A percentile compares a stretch with the other conserved stretches of the same genome.
These are phyloP conservation scores for Notospermus geniculatus DNA, from an alignment of 1,140 invertebrate genomes.

Conservation along the genomic window DNA sequence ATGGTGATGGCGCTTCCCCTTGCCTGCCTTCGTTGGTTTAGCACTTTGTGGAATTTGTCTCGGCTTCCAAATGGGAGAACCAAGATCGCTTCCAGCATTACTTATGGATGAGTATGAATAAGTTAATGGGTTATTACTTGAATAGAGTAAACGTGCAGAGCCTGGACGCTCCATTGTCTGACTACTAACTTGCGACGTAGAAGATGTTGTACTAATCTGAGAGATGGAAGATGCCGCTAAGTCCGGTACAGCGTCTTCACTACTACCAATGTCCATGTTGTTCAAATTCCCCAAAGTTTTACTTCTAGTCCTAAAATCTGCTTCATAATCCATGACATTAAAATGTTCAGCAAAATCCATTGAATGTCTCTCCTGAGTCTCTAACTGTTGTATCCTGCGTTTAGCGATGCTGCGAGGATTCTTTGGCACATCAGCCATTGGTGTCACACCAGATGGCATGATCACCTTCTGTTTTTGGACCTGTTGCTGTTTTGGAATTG, in stretches of 20 bases:
- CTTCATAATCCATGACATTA: slow-evolving; percentile 63
- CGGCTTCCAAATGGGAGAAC: slow-evolving; percentile 88
- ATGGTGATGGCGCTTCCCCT: slow-evolving; percentile 21
- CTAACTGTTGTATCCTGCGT: slow-evolving; percentile 55
- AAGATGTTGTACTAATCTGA: slow-evolving; percentile 80
- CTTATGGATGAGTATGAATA: slow-evolving; percentile 67
- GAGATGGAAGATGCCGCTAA: slow-evolving; percentile 58
- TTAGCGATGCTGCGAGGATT: slow-evolving; percentile 63
- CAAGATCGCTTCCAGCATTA: slow-evolving; percentile 59
- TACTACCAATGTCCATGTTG: slow-evolving; percentile 62
- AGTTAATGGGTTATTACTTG: slow-evolving; percentile 85
- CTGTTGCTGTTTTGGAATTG: slow-evolving; percentile 25
- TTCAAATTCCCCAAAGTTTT: slow-evolving; percentile 80
- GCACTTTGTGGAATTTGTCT: slow-evolving; percentile 46
- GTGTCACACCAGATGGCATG: slow-evolving; percentile 35
- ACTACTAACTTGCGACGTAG: slow-evolving; percentile 81
- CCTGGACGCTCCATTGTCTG: slow-evolving; percentile 69
- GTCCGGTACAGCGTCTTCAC: slow-evolving; percentile 78
- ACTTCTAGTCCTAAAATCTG: slow-evolving; percentile 76
- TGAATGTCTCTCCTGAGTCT: slow-evolving; percentile 75
- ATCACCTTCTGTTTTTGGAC: slow-evolving; percentile 25
- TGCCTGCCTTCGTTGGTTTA: slow-evolving; percentile 19
- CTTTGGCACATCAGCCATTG: slow-evolving; percentile 25
- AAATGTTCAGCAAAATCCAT: slow-evolving; percentile 73
- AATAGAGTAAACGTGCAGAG: slow-evolving; percentile 88